Base-by-base conservation (phyloP, 2,888 invertebrate genomes). In the Lottia scabra region DNA sequence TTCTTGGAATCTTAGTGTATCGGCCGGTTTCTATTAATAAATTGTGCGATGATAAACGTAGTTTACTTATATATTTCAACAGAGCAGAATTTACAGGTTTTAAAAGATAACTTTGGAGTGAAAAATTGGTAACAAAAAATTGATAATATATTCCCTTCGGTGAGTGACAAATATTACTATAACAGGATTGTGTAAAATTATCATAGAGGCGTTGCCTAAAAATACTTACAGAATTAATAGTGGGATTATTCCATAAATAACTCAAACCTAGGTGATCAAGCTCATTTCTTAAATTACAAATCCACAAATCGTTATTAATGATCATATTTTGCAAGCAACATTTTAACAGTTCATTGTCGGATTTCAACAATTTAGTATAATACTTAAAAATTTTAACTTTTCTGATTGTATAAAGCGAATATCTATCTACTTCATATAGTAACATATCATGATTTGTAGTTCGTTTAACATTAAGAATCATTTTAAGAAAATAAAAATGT, bases 401-500 rank as follows among this genome's bases (percentile, higher is more conserved):
- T 19, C 48, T 48, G 16, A 48, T n/a, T 6, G 19, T 48, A 48
- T 48, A 19, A n/a, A 48, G 19, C 16, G 48, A 19, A 48, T 48
- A 48, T 48, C 48, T 48, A 48, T 16, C 48, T 19, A 48, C n/a
- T 48, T 48, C 48, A 48, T n/a, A 48, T 48, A 48, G 15, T 48
- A 48, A 4, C 48, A 48, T 48, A 19, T 48, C 48, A 48, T 48
- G 48, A 13, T 48, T 48, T 30, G 68, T 62, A 15, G 56, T 30
- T 38, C 38, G 48, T 38, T 23, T 68, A 30, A 68, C 68, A 38
- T 16, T 26, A 16, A 68, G 30, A n/a, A 68, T 26, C 23, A 27
- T n/a, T 46, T 65, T 26, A 5, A 63, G 48, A 44, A 64, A 64
- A 19, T 65, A 10, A 44, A 70, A 45, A 26, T 70, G 70, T n/a